Evolutionary conservation across 2,888 invertebrate species (phyloP), one percentile per base, ranked within the genome.

Genomic region (Tetheella fluctuosa): DNA sequence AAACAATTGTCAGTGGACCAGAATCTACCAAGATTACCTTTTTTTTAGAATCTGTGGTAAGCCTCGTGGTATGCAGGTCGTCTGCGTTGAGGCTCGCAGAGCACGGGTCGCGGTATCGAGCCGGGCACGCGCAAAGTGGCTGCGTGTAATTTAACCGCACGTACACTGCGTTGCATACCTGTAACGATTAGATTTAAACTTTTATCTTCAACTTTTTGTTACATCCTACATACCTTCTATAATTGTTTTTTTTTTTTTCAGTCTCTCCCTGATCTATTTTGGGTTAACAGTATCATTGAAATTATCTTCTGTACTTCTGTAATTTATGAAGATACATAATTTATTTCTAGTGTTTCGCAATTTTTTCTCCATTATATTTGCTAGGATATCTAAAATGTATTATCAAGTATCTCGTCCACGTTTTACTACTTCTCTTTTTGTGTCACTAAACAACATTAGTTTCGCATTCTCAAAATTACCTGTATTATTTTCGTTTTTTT

Each of bases 91-190:
- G 94, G 74, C 97, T 97, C 56, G 97, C 98, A 58, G 98, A 98
- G 90, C 98, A 98, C 52, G 98, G 98, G 91, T 97, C 97, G 74
- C 97, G 94, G 91, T 97, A 97, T 77, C 97, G 94, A 70, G 96
- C 95, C 54, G 98, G 97, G 89, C 98, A 98, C 65, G 98, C 97
- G 90, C 98, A 98, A 65, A 98, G 93, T 5, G 98, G 98, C 87
- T 98, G 98, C 57, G 98, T 98, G 93, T 97, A 97, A 93, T 98
- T 98, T 69, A 98, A 92, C 63, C 98, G 94, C 62, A 98, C 97
- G 91, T 98, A 98, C 65, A 98, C 98, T 1, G 98, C 98, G 87
- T 98, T 98, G 92, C 98, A 98, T 71, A 97, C 97, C 96, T 96
- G 89, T 52, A 88, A 88, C 54, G 58, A 66, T 54, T 42, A 20